These are phyloP conservation scores for Rhizomys pruinosus DNA, from an alignment of 2,113 vertebrate species.

Conservation along the genomic window DNA sequence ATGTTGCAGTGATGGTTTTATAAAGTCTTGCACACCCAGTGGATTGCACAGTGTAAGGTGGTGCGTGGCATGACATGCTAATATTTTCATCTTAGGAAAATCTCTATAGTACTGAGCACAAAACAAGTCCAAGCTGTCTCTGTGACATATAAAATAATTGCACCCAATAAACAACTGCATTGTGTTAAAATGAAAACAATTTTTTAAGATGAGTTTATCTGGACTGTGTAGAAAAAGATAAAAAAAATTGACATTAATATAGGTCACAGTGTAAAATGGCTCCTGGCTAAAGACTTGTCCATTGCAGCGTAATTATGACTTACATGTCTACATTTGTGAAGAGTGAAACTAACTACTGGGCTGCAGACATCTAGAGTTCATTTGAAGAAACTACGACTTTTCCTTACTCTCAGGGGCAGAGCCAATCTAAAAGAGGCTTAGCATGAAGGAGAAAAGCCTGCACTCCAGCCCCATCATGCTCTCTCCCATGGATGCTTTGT, in stretches of 20 bases:
- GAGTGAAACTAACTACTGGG: neutral
- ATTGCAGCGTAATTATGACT: slow-evolving; percentile 24
- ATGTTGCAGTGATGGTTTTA: neutral
- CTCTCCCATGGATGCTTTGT: neutral
- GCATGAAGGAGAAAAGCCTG: no score
- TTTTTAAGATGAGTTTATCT: neutral
- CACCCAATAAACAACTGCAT: neutral
- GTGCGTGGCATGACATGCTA: neutral
- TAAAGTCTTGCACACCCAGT: neutral
- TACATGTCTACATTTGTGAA: slow-evolving; percentile 31
- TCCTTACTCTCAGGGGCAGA: neutral
- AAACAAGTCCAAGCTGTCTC: slow-evolving; percentile 1
- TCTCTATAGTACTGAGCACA: neutral
- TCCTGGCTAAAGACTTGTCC: slow-evolving; percentile 25
- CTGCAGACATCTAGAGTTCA: neutral
- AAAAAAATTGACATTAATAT: slow-evolving; percentile 29
- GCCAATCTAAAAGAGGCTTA: neutral
- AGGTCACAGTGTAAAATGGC: neutral
- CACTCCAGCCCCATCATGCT: accelerated
- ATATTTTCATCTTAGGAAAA: neutral
- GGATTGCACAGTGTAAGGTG: neutral
- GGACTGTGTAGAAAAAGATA: slow-evolving; percentile 4
- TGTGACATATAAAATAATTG: neutral
- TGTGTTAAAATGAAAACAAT: slow-evolving; percentile 8
- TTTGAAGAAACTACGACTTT: neutral